Base-by-base conservation (phyloP, 37 sponge, comb jelly and placozoan genomes). In the Beroe ovata region DNA sequence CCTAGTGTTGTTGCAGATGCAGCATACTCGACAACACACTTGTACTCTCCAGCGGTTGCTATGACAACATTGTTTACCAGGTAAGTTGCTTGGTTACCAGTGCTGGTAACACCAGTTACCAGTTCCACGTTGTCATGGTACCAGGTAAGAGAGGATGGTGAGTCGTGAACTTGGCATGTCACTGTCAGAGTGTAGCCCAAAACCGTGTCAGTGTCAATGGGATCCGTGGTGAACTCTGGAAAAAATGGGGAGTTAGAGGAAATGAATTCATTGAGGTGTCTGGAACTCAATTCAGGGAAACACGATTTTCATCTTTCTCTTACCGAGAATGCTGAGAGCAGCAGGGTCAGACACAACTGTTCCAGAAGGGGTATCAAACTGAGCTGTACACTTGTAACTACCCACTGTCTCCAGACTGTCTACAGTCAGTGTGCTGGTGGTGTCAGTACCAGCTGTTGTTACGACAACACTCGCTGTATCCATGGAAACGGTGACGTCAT, bases 1-100 rank as follows among this genome's bases (percentile, higher is more conserved):
- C 84, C 84, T 11, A 77, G 54, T 8, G 84, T 77, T 6, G 41
- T 25, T 1, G 47, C 36, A 4, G 84, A 42, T 1, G 84, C 47
- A 42, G 84, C 19, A 23, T 77, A 77, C n/a, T 42, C 54, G 54
- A 42, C 84, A n/a, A 32, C 84, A 42, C 84, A 77, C 28, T 23
- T n/a, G 54, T 77, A 77, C 38, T 42, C 84, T 40, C 84, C 84
- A 11, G 42, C 84, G 11, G 42, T n/a, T 11, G 28, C 26, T 35
- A 77, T 4, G 11, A 1, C 84, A 20, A 42, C 84, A n/a, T 0
- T 36, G 2, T 77, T 54, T 19, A 77, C 54, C 6, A n/a, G n/a
- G n/a, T 42, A 26, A n/a, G 42, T 39, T 40, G 84, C 54, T 35
- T 36, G 28, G 84, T 77, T 77, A n/a, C n/a, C 33, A 20, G 29